Percentiles rank a stretch among this genome's conserved stretches.
phyloP scores from a whole-genome alignment of 2,888 invertebrate species.

The Sesia apiformis region DNA sequence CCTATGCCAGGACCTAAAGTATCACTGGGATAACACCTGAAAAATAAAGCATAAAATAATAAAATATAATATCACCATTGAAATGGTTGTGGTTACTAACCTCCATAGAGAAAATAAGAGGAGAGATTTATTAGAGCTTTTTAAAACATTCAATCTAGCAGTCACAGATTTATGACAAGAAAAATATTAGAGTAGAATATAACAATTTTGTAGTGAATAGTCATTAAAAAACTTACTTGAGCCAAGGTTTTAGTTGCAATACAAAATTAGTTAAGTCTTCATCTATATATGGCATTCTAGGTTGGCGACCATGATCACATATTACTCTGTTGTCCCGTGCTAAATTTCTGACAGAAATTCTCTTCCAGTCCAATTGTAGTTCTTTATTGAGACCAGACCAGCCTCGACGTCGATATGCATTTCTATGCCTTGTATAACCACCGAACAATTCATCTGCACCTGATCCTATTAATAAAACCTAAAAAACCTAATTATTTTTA shows the following conservation, averaged over 20 bases:
- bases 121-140: too few species aligned
- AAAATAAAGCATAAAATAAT: slow-evolving; percentile 15
- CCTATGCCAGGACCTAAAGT: slow-evolving; percentile 84
- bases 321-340: slow-evolving; percentile 96
- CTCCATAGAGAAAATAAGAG: too few species aligned
- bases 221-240: slow-evolving; percentile 66
- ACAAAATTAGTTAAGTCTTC: slow-evolving; percentile 80
- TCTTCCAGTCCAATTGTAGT: slow-evolving; percentile 84
- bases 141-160: background rate
- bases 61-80: background rate
- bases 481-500: slow-evolving; percentile 12
- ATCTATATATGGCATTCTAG: slow-evolving; percentile 86
- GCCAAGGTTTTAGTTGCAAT: slow-evolving; percentile 77
- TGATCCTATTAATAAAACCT: slow-evolving; percentile 91
- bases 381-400: slow-evolving; percentile 76
- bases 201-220: background rate
- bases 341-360: slow-evolving; percentile 92
- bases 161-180: background rate
- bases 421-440: slow-evolving; percentile 93
- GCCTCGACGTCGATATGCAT: slow-evolving; percentile 75
- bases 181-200: background rate
- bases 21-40: slow-evolving; percentile 74
- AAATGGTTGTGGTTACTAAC: background rate
- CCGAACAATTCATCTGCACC: slow-evolving; percentile 98
- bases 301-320: slow-evolving; percentile 89